Evolutionary conservation across 2,888 invertebrate genomes (phyloP), one percentile per base, ranked within the genome.

Genomic region (Carabus problematicus): DNA sequence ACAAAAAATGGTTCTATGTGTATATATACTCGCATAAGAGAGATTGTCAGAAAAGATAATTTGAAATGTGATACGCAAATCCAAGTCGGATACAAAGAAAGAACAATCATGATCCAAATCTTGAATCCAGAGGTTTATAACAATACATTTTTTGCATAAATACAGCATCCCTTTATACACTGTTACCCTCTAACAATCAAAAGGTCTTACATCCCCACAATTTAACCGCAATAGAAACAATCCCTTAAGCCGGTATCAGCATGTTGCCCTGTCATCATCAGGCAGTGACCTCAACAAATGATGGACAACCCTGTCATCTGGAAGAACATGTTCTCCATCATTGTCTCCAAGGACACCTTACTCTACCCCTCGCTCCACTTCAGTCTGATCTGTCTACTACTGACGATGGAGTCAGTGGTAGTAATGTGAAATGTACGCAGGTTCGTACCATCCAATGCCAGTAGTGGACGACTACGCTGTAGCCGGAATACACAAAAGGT

Each of bases 161-260:
- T 29, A 29, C 29, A 29, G 29, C 29, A 29, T 29, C 29, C 29
- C 29, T 29, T 2, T 39, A n/a, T 29, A n/a, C n/a, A 29, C 7
- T 16, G 49, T 8, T 29, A 12, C 42, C 45, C 55, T 45, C 19
- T 56, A 56, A 54, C 56, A 56, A 64, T 64, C 64, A 64, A 64
- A 29, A 63, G 63, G 56, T 64, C 56, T 45, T 58, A 59, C 49
- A 39, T 66, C 59, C 66, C 58, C 66, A 59, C 66, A 66, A 66
- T 66, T 66, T 66, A 66, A 39, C 58, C 49, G 29, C 52, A 29
- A 58, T 63, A 14, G 47, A 40, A 58, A 40, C 58, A 66, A 66
- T 66, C 66, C 66, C 59, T 66, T 66, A 66, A 66, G 66, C 66
- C 41, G 41, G 45, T 42, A 63, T 54, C 49, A 52, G 63, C 52